These are phyloP conservation scores for Ptilorrhoa leucosticta DNA, from an alignment of 2,113 vertebrate species.

Conservation along the genomic window DNA sequence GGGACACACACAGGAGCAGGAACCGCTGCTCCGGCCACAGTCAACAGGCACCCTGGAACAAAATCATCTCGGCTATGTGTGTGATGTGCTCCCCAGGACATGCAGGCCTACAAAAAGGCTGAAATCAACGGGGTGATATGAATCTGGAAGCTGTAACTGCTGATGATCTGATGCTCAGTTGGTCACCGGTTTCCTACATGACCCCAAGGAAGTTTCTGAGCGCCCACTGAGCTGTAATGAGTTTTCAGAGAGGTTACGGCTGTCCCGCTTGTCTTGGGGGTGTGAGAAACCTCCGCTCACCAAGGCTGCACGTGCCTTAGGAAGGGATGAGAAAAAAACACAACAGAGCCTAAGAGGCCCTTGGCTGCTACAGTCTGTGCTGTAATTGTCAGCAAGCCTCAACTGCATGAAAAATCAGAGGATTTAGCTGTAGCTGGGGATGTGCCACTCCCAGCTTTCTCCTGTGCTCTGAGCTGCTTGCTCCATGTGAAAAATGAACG, in stretches of 20 bases:
- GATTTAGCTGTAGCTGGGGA: neutral
- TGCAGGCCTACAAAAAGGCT: neutral
- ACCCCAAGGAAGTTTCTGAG: neutral
- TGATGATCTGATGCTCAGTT: neutral
- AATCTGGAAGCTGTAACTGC: neutral
- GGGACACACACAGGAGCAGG: neutral
- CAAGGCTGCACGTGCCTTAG: neutral
- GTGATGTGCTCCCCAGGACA: neutral
- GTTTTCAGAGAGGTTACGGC: neutral
- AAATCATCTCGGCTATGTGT: accelerated
- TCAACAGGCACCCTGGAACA: neutral
- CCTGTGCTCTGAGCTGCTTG: neutral
- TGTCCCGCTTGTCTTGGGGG: accelerated
- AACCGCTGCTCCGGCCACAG: neutral
- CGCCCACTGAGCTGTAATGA: accelerated
- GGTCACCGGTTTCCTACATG: neutral
- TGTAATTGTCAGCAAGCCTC: neutral
- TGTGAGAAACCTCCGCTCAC: neutral
- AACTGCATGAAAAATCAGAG: neutral
- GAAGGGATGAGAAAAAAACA: neutral
- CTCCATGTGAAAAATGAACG: neutral
- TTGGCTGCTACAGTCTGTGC: neutral
- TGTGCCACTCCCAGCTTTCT: neutral
- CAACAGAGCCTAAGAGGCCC: neutral
- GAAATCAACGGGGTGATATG: neutral